Evolutionary conservation across 2,113 vertebrate species (phyloP).

Genomic region (Edolisoma coerulescens): DNA sequence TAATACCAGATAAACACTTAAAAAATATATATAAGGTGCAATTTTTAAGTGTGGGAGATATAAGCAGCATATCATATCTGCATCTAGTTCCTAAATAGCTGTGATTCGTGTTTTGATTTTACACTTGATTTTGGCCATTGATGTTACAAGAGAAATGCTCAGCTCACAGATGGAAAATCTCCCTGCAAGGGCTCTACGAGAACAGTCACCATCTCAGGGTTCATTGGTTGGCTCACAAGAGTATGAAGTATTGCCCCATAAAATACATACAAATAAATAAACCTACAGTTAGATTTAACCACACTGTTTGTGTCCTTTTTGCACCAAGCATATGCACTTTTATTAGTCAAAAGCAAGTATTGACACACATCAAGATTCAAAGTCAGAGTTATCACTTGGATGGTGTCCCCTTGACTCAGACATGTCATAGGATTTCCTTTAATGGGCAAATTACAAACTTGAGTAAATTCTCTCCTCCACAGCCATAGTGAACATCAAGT

Average conservation of each 20-base stretch:
- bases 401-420: slow-evolving; percentile 2
- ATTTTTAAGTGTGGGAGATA: not conserved
- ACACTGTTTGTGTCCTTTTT: not conserved
- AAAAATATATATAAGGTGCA: not conserved
- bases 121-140: not conserved
- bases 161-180: not conserved
- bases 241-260: not conserved
- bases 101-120: not conserved
- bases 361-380: not conserved
- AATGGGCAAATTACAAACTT: slow-evolving; percentile 26
- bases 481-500: slow-evolving; percentile 30
- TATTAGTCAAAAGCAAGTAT: not conserved
- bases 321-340: not conserved
- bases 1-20: not conserved
- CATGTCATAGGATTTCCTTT: not conserved
- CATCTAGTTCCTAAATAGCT: not conserved
- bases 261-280: not conserved
- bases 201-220: not conserved
- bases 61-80: not conserved
- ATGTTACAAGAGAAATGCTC: not conserved
- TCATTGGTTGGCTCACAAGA: not conserved
- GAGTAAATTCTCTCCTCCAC: slow-evolving; percentile 16
- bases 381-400: not conserved
- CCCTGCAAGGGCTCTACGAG: rapidly evolving
- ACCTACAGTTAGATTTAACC: not conserved